A percentile compares a stretch with the other conserved stretches of the same genome.
phyloP scores from a whole-genome alignment of 2,113 vertebrate genomes.

The Zeus faber region DNA sequence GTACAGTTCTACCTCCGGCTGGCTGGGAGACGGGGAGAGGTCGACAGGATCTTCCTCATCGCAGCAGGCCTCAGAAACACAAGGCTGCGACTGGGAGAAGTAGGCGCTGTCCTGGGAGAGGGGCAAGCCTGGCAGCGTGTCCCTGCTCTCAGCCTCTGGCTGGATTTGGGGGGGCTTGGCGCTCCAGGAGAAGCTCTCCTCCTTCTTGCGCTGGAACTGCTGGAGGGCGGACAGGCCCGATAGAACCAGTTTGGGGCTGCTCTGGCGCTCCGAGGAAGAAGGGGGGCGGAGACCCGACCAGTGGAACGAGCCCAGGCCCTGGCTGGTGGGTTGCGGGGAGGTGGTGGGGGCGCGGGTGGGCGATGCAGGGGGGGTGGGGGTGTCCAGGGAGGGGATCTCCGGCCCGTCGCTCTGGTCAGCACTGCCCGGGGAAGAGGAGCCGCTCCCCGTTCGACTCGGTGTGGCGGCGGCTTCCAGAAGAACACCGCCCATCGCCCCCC shows the following conservation, averaged over 20 bases:
- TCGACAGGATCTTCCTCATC: constrained; percentile 20
- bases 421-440: background rate
- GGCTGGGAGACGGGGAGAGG: background rate
- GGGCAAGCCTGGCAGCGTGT: constrained; percentile 39
- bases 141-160: background rate
- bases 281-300: constrained; percentile 60
- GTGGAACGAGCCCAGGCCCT: constrained; percentile 63
- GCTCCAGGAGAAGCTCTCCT: constrained; percentile 29
- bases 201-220: constrained; percentile 67
- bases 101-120: constrained; percentile 67
- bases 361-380: constrained; percentile 34
- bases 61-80: constrained; percentile 1
- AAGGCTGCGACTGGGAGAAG: constrained; percentile 66
- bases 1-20: constrained; percentile 31
- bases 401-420: constrained; percentile 17
- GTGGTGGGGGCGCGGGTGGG: constrained; percentile 12
- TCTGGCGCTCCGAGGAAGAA: background rate
- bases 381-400: constrained; percentile 20
- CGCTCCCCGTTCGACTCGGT: no score
- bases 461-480: no score
- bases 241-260: constrained; percentile 23
- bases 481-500: no score
- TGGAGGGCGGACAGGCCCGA: constrained; percentile 54
- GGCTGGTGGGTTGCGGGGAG: constrained; percentile 40
- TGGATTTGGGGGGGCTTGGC: background rate